Conservation (phyloP, 2,113 vertebrate species). For the Mus spicilegus region DNA sequence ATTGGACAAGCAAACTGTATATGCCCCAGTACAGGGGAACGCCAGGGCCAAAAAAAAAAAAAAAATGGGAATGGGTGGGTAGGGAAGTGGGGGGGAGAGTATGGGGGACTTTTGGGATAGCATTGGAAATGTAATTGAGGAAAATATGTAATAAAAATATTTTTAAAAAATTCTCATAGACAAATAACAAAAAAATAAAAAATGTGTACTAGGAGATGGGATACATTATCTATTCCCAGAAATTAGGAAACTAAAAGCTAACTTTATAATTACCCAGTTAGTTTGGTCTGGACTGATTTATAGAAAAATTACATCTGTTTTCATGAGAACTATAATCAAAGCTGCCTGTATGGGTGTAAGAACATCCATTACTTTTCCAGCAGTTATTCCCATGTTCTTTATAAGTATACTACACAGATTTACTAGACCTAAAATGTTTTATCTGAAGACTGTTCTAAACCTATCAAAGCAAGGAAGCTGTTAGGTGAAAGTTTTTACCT, state of each 20-base stretch:
- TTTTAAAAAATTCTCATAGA: background rate
- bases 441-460: slow-evolving; percentile 42
- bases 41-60: too few relatives aligned
- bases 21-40: too few relatives aligned
- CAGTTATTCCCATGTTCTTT: slow-evolving; percentile 53
- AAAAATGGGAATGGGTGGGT: too few relatives aligned
- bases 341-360: slow-evolving; percentile 39
- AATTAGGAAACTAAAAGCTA: slow-evolving; percentile 38
- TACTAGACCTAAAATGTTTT: slow-evolving; percentile 38
- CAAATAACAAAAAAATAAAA: background rate
- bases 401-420: slow-evolving; percentile 35
- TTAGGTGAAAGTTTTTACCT: slow-evolving; percentile 65
- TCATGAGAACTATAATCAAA: slow-evolving; percentile 62
- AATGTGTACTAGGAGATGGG: background rate
- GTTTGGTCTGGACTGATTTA: slow-evolving; percentile 49
- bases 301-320: slow-evolving; percentile 59
- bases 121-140: too few relatives aligned
- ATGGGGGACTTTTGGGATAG: too few relatives aligned
- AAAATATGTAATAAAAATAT: too few relatives aligned
- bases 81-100: too few relatives aligned
- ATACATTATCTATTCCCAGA: background rate
- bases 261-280: slow-evolving; percentile 7
- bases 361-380: slow-evolving; percentile 57
- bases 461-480: slow-evolving; percentile 55
- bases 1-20: too few relatives aligned